Base-by-base conservation (phyloP, 2,888 invertebrate species). In the Conomelus anceps region DNA sequence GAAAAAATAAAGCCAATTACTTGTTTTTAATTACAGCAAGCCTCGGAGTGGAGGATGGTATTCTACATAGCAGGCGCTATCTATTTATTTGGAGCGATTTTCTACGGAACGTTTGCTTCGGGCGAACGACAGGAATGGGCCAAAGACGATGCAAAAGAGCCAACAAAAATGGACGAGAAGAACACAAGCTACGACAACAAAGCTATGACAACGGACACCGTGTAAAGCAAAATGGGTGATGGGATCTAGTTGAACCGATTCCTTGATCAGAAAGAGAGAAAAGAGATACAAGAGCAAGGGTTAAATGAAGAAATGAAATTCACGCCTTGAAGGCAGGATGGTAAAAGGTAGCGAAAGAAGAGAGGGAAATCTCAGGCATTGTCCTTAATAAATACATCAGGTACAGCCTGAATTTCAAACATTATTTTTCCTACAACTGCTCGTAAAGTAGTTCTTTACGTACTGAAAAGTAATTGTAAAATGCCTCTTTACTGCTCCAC, bases 101-200 rank as follows among this genome's bases (percentile, higher is more conserved):
- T 98, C n/a, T 98, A 98, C 93, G 97, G 96, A 89, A 91, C 96
- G 0, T 96, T 97, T 92, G 96, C 96, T 7, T 97, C 97, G 0
- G 98, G 97, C 0, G 96, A 97, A 91, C 93, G 95, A 3, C 98
- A 98, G 92, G 95, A 96, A 0, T 98, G 98, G 98, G 97, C 97
- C 3, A 92, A 94, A 0, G 95, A 95, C 24, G 84, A 90, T n/a
- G 22, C 22, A 22, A 26, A 88, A n/a, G 95, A 95, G 26, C 41
- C 90, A 22, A 23, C 17, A 22, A 87, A 89, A 34, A 20, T 86
- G 3, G 88, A 88, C 20, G 63, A 63, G n/a, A 26, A 26, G 26
- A 63, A 63, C n/a, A 63, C n/a, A 4, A 63, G 41, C 41, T 63
- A 63, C 63, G 63, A 63, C n/a, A 63, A 63, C n/a, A 63, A 63